Percentiles rank a stretch among this genome's conserved stretches.
Evolutionary conservation across 2,113 vertebrate genomes (phyloP).

Genomic region (Ailurus styani): DNA sequence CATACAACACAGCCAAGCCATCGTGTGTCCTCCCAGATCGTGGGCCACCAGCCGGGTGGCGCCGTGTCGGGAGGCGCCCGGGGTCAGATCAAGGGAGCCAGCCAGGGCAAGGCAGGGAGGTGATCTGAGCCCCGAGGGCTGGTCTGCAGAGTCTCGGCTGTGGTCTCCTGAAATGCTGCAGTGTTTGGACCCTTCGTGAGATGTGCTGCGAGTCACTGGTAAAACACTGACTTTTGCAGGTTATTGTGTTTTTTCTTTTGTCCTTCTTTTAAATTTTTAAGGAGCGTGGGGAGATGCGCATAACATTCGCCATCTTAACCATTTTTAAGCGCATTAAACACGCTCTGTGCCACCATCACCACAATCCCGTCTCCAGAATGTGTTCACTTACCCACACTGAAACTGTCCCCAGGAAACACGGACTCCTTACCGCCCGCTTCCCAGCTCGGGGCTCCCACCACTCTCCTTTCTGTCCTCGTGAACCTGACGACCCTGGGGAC

Average conservation of each 20-base stretch:
- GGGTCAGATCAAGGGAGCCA: background rate
- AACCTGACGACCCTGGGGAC: background rate
- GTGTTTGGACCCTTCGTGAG: accelerated
- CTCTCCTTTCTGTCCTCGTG: background rate
- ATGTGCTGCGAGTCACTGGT: background rate
- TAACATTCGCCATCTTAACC: background rate
- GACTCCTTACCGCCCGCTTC: accelerated
- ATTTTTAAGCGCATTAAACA: background rate
- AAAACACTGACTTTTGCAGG: background rate
- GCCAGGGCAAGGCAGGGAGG: background rate
- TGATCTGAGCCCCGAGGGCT: accelerated
- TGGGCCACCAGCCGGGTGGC: accelerated
- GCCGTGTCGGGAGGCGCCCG: accelerated
- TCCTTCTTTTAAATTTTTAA: background rate
- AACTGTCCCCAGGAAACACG: accelerated
- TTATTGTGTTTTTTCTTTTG: background rate
- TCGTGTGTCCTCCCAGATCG: accelerated
- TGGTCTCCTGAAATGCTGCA: background rate
- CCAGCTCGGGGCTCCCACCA: background rate
- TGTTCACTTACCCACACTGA: background rate
- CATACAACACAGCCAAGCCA: accelerated
- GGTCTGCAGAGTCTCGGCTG: accelerated
- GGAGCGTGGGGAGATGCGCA: background rate
- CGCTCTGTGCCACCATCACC: accelerated
- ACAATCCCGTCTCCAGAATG: accelerated